A percentile compares a stretch with the other conserved stretches of the same genome.
phyloP scores from a whole-genome alignment of 1,140 invertebrate species.

The Meteorus sp. region DNA sequence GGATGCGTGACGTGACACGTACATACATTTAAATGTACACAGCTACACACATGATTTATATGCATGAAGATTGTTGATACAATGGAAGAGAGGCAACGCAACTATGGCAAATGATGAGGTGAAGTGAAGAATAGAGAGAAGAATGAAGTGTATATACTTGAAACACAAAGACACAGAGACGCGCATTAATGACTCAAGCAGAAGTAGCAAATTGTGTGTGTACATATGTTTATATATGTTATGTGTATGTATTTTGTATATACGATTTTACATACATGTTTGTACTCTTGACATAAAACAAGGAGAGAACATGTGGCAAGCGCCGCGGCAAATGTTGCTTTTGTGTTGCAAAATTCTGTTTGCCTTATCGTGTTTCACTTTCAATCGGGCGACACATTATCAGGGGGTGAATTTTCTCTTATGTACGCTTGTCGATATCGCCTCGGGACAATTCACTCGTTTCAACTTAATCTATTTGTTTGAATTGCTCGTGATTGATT shows the following conservation, averaged over 20 bases:
- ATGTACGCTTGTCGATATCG: slow-evolving; percentile 12
- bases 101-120: not conserved
- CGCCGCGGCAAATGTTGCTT: slow-evolving; percentile 53
- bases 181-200: slow-evolving; percentile 7
- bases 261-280: too few relatives aligned
- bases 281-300: slow-evolving; percentile 11
- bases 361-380: slow-evolving; percentile 56
- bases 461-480: slow-evolving; percentile 15
- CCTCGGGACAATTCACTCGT: slow-evolving; percentile 15
- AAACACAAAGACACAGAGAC: slow-evolving; percentile 24
- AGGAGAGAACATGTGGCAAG: slow-evolving; percentile 54
- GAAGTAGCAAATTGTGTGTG: slow-evolving; percentile 12
- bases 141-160: too few relatives aligned
- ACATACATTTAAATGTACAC: slow-evolving; percentile 15
- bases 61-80: too few relatives aligned
- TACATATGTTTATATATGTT: slow-evolving; percentile 18
- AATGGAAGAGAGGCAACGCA: not conserved
- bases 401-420: too few relatives aligned
- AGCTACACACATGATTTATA: not conserved
- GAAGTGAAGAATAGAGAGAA: too few relatives aligned
- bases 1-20: slow-evolving; percentile 31
- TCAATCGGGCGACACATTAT: slow-evolving; percentile 19
- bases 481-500: slow-evolving; percentile 5
- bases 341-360: slow-evolving; percentile 60
- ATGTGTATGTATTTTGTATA: too few relatives aligned